Conservation (phyloP, 2,113 vertebrate genomes). For the Centropus unirufus region DNA sequence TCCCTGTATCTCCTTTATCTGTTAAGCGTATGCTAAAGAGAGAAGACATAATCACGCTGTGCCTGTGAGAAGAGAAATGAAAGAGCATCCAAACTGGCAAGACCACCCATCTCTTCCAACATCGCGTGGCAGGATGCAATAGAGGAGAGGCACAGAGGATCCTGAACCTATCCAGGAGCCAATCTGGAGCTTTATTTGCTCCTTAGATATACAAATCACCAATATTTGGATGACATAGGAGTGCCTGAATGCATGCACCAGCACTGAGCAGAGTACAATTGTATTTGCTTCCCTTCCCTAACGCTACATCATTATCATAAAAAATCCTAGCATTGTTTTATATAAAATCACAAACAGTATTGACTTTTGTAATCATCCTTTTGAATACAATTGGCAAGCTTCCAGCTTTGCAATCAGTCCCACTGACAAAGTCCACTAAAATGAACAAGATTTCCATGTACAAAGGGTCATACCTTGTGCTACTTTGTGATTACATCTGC, state of each 20-base stretch:
- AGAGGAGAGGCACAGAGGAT: background rate
- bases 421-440: background rate
- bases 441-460: background rate
- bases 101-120: background rate
- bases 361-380: background rate
- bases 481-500: background rate
- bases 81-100: background rate
- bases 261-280: background rate
- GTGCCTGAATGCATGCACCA: background rate
- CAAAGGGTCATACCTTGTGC: background rate
- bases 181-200: background rate
- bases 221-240: background rate
- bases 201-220: background rate
- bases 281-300: background rate
- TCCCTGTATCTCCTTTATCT: background rate
- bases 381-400: background rate
- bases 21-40: background rate
- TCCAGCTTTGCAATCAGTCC: background rate
- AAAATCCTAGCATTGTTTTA: background rate
- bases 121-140: background rate
- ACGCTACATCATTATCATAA: background rate
- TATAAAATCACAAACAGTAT: background rate
- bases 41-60: background rate
- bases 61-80: background rate
- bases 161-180: background rate